Percentiles rank a stretch among this genome's conserved stretches.
Conservation (phyloP, 1,140 invertebrate genomes). For the Bathynomus jamesi region DNA sequence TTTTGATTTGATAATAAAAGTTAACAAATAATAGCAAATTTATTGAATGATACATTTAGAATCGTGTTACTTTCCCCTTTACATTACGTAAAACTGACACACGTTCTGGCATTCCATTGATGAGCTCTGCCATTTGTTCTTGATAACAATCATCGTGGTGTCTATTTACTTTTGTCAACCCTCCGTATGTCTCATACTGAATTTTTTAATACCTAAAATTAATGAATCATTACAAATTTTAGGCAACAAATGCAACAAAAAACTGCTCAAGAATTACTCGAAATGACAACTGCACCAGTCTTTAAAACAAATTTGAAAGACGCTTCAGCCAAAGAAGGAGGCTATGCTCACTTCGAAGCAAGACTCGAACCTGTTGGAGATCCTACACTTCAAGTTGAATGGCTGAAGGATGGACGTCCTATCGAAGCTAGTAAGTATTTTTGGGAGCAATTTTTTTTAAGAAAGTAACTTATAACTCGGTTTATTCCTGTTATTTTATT, state of each 20-base stretch:
- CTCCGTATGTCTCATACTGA: too few species aligned
- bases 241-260: conserved; percentile 62
- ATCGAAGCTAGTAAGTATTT: conserved; percentile 68
- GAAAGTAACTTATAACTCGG: conserved; percentile 6
- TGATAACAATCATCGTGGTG: too few species aligned
- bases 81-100: too few species aligned
- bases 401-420: conserved; percentile 86
- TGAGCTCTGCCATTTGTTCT: too few species aligned
- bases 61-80: too few species aligned
- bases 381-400: conserved; percentile 82
- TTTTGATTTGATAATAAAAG: too few species aligned
- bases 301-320: conserved; percentile 90
- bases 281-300: conserved; percentile 69
- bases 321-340: conserved; percentile 77
- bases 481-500: conserved; percentile 14
- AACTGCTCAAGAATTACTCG: conserved; percentile 64
- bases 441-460: conserved; percentile 5
- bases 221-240: too few species aligned
- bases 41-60: too few species aligned
- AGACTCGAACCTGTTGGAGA: conserved; percentile 88
- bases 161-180: too few species aligned
- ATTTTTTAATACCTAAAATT: not conserved
- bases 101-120: too few species aligned
- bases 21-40: too few species aligned
- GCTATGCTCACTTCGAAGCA: conserved; percentile 92